phyloP scores from a whole-genome alignment of 1,140 invertebrate genomes.

The Brachionus sp. region DNA sequence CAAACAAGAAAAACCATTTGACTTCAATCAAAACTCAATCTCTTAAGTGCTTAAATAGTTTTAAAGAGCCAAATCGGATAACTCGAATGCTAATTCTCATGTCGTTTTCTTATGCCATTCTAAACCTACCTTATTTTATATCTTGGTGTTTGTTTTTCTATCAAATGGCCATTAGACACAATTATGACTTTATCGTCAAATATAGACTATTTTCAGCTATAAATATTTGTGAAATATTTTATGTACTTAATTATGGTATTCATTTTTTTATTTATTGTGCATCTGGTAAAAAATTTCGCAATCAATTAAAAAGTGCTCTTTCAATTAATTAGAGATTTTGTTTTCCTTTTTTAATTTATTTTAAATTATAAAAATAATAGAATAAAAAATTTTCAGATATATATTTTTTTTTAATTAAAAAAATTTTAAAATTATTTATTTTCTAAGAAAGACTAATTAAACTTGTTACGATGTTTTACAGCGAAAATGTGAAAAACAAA shows the following conservation, averaged over 20 bases:
- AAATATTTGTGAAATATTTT: constrained; percentile 42
- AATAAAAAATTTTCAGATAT: too few species aligned
- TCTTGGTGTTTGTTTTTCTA: constrained; percentile 44
- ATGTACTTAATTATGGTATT: constrained; percentile 35
- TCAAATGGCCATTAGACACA: not conserved
- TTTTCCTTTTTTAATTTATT: too few species aligned
- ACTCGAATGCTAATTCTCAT: constrained; percentile 32
- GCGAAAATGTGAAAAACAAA: too few species aligned
- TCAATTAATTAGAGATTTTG: not conserved
- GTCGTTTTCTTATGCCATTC: constrained; percentile 19
- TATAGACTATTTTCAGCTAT: constrained; percentile 14
- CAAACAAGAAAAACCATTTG: not conserved
- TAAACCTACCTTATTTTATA: constrained; percentile 31
- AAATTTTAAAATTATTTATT: too few species aligned
- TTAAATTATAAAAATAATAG: too few species aligned
- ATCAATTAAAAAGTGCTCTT: constrained; percentile 17
- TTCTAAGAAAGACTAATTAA: too few species aligned
- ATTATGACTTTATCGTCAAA: not conserved
- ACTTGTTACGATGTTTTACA: too few species aligned
- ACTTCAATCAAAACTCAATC: not conserved
- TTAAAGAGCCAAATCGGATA: constrained; percentile 3
- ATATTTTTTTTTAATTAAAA: too few species aligned
- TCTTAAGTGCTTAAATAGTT: not conserved
- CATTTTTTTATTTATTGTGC: constrained; percentile 46
- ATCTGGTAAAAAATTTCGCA: constrained; percentile 23